Evolutionary conservation across 2,113 vertebrate species (phyloP).

Genomic region (Ploceus nigricollis): DNA sequence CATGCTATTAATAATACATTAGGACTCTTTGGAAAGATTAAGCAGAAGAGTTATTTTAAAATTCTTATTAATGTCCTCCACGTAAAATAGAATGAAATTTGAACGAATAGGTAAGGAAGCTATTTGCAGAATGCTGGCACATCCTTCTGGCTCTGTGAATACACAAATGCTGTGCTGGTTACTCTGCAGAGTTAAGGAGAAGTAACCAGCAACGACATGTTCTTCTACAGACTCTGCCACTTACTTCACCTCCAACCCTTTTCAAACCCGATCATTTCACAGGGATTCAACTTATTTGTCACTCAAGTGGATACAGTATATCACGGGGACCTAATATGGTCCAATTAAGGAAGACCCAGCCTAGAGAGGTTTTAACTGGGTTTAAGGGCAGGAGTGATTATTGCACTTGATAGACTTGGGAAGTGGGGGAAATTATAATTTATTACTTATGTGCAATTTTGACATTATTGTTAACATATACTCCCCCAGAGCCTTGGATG

Average conservation of each 20-base stretch:
- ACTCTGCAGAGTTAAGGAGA: neutral
- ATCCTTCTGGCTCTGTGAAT: neutral
- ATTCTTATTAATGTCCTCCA: neutral
- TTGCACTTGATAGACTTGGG: constrained; percentile 25
- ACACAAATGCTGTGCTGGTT: neutral
- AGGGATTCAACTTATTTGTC: neutral
- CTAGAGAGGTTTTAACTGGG: neutral
- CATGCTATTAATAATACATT: neutral
- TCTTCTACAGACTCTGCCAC: neutral
- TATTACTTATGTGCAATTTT: constrained; percentile 47
- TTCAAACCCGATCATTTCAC: neutral
- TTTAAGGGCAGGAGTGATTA: constrained; percentile 18
- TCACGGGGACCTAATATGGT: neutral
- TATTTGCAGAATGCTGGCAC: neutral
- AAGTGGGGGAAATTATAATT: constrained; percentile 33
- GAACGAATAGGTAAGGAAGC: neutral
- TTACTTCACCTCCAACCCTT: neutral
- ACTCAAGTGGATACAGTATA: neutral
- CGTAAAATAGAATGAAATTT: neutral
- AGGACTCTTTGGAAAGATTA: constrained; percentile 13
- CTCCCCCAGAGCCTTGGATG: constrained; percentile 24
- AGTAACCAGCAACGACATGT: neutral
- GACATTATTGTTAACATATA: constrained; percentile 44
- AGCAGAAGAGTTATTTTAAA: constrained; percentile 7
- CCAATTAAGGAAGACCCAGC: neutral